Conservation (phyloP, 2,888 invertebrate species). For the Oligia latruncula region DNA sequence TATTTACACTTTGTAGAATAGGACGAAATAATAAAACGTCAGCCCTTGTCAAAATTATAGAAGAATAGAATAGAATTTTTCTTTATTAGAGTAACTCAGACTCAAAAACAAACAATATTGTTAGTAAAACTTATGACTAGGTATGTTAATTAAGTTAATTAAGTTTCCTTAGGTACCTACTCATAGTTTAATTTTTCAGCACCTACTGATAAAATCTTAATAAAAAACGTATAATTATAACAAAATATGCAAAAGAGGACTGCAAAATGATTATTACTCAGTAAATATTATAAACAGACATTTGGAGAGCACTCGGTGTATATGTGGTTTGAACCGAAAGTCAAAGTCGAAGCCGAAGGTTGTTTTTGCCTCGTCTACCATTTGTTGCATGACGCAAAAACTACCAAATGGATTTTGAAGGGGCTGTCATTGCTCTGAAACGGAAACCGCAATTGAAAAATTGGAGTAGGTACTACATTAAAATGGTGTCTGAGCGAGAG, state of each 20-base stretch:
- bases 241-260: not conserved
- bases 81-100: too few species aligned
- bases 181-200: not conserved
- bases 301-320: slow-evolving; percentile 31
- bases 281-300: slow-evolving; percentile 23
- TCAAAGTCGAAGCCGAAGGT: not conserved
- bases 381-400: slow-evolving; percentile 49
- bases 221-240: not conserved
- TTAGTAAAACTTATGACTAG: too few species aligned
- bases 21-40: slow-evolving; percentile 1
- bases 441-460: slow-evolving; percentile 41
- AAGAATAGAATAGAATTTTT: too few species aligned
- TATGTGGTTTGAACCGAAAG: slow-evolving; percentile 28
- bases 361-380: slow-evolving; percentile 44
- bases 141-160: too few species aligned
- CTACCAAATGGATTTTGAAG: slow-evolving; percentile 46
- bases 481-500: slow-evolving; percentile 26
- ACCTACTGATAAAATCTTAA: not conserved
- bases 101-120: too few species aligned
- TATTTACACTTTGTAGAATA: slow-evolving; percentile 7
- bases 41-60: not conserved
- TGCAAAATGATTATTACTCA: not conserved
- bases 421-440: slow-evolving; percentile 31
- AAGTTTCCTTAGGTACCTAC: not conserved
- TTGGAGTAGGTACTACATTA: slow-evolving; percentile 10